A percentile compares a stretch with the other conserved stretches of the same genome.
Conservation (phyloP, 2,888 invertebrate genomes). For the Pandemis cinnamomeana region DNA sequence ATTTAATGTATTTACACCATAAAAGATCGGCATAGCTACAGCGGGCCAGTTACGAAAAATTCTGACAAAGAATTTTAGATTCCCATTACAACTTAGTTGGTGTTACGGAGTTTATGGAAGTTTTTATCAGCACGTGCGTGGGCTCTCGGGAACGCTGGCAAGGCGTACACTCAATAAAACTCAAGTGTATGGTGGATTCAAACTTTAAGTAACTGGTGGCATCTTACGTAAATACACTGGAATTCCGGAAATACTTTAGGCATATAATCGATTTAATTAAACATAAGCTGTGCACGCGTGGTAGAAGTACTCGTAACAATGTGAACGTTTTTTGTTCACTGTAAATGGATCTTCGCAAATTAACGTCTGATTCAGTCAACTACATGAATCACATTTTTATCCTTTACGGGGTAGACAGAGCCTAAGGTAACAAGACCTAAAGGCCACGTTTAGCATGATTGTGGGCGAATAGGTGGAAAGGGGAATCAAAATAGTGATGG, state of each 20-base stretch:
- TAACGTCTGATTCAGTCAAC: no score
- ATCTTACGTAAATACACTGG: slow-evolving; percentile 2
- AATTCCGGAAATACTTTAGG: slow-evolving; percentile 1
- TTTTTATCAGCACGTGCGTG: slow-evolving; percentile 33
- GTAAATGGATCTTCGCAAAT: no score
- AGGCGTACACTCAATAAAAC: slow-evolving; percentile 26
- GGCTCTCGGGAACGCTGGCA: background rate
- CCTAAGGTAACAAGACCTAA: no score
- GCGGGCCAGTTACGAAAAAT: slow-evolving; percentile 11
- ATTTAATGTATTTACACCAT: background rate
- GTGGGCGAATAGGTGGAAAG: no score
- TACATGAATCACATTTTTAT: no score
- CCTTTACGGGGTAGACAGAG: no score
- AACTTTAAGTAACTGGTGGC: slow-evolving; percentile 21
- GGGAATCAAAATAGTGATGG: no score
- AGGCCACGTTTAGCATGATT: no score
- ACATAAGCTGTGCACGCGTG: background rate
- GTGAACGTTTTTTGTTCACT: no score
- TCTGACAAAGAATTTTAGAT: slow-evolving; percentile 21
- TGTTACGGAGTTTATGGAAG: slow-evolving; percentile 31
- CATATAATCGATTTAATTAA: background rate
- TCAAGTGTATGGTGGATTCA: slow-evolving; percentile 16
- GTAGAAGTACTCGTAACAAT: no score
- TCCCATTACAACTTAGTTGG: slow-evolving; percentile 23
- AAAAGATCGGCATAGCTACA: background rate